Percentiles rank a stretch among this genome's conserved stretches.
Conservation (phyloP, 2,797 vertebrate genomes). For the Falco peregrinus region DNA sequence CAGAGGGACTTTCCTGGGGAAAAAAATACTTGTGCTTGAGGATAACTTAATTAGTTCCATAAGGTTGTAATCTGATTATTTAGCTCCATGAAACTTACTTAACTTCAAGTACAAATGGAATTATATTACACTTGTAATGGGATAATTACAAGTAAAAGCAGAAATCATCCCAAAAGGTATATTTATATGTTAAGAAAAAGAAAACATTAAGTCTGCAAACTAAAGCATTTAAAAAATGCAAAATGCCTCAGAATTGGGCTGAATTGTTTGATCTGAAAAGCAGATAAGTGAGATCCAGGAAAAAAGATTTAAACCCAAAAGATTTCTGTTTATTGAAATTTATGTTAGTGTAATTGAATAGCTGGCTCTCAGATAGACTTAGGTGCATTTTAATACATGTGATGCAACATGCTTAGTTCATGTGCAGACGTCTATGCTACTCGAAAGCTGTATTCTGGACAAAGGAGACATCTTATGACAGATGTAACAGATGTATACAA, state of each 20-base stretch:
- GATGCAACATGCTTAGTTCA: background rate
- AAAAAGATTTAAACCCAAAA: background rate
- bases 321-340: background rate
- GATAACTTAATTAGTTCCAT: background rate
- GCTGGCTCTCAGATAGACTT: background rate
- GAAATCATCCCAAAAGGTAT: background rate
- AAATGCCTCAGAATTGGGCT: background rate
- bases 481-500: background rate
- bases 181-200: background rate
- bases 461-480: background rate
- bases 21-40: background rate
- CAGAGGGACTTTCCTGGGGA: background rate
- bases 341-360: background rate
- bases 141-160: background rate
- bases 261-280: background rate
- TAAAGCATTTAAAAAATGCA: background rate
- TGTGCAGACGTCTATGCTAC: background rate
- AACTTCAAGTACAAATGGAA: background rate
- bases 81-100: background rate
- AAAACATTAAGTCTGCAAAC: background rate
- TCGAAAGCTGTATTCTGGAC: background rate
- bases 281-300: background rate
- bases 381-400: too few species aligned
- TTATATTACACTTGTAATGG: background rate
- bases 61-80: background rate